These are phyloP conservation scores for Scaptomyza reducta DNA, from an alignment of 2,888 invertebrate species.

Conservation along the genomic window DNA sequence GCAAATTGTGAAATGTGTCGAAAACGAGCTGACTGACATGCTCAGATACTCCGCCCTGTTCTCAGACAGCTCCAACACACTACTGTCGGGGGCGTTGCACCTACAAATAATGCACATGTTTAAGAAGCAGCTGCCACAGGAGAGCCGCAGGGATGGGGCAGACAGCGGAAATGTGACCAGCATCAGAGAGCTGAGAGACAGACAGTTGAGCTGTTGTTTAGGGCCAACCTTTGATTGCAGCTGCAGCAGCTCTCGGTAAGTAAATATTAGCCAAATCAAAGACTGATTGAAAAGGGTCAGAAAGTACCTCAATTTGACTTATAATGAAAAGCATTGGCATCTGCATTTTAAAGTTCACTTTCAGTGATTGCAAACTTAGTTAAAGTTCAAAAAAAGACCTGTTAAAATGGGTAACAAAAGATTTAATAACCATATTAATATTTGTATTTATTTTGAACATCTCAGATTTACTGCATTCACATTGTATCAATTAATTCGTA, in stretches of 20 bases:
- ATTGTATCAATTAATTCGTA: constrained; percentile 12
- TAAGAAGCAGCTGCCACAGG: constrained; percentile 9
- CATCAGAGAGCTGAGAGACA: constrained; percentile 7
- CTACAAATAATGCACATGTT: constrained; percentile 50
- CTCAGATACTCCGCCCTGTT: constrained; percentile 4
- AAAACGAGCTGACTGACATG: constrained; percentile 58
- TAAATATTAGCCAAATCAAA: constrained; percentile 69
- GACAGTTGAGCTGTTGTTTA: constrained; percentile 10
- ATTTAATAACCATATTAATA: neutral
- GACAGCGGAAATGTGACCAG: constrained; percentile 3
- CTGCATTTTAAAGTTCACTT: constrained; percentile 14
- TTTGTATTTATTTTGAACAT: neutral
- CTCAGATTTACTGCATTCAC: constrained; percentile 1
- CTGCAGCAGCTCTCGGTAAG: constrained; percentile 55
- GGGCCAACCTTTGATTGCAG: constrained; percentile 55
- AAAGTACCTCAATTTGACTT: constrained; percentile 31
- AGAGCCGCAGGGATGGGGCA: neutral
- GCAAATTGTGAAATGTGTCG: constrained; percentile 79
- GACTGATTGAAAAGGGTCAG: constrained; percentile 55
- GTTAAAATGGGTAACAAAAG: neutral
- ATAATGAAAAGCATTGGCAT: constrained; percentile 31
- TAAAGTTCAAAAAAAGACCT: neutral
- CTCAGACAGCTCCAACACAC: no score
- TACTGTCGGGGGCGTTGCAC: constrained; percentile 3
- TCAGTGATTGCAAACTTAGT: neutral